Conservation (phyloP, 1,140 invertebrate species). For the Antheraea pernyi region DNA sequence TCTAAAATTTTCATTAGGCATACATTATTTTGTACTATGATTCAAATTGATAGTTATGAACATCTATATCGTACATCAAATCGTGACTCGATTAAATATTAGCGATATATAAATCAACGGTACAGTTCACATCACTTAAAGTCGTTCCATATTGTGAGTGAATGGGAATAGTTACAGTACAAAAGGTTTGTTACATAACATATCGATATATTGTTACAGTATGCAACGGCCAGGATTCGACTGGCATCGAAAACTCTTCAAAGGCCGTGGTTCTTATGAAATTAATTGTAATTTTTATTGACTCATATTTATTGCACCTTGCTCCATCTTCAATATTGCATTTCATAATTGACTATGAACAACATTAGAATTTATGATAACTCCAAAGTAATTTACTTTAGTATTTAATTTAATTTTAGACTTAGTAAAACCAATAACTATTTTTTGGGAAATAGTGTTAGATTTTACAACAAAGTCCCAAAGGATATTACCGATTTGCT, state of each 20-base stretch:
- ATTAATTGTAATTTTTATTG: constrained; percentile 16
- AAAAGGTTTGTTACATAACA: constrained; percentile 50
- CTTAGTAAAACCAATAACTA: too few species aligned
- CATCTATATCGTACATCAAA: not conserved
- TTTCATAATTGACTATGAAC: not conserved
- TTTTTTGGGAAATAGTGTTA: too few species aligned
- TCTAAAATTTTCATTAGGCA: too few species aligned
- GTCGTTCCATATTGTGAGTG: constrained; percentile 32
- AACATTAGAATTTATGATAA: too few species aligned
- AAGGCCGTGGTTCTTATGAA: constrained; percentile 18
- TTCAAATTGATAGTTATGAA: not conserved
- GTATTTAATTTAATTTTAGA: too few species aligned
- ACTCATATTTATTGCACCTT: not conserved
- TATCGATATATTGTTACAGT: constrained; percentile 40
- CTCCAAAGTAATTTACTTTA: too few species aligned
- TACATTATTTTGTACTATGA: too few species aligned
- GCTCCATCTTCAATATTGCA: not conserved
- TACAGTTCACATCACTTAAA: constrained; percentile 11
- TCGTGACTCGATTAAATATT: not conserved
- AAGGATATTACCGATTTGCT: too few species aligned
- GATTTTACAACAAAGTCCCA: too few species aligned
- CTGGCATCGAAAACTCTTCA: constrained; percentile 18
- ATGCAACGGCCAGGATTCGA: constrained; percentile 32
- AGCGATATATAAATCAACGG: not conserved
- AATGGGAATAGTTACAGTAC: constrained; percentile 40